phyloP scores from a whole-genome alignment of 2,888 invertebrate genomes.

The Neria commutata region DNA sequence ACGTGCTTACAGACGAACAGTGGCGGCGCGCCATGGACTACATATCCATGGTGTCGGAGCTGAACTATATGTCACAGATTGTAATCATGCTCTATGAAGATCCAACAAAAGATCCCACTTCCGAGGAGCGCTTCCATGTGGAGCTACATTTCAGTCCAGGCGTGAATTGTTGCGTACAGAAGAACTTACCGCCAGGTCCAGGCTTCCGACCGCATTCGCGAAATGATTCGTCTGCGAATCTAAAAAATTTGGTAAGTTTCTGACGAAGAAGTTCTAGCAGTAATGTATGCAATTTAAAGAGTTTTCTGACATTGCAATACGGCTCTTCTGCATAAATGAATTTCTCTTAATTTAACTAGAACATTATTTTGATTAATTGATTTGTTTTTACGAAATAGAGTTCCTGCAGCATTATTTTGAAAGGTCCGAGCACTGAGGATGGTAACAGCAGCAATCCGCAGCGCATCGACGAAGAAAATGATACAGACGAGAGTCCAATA shows the following conservation, averaged over 20 bases:
- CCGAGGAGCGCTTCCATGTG: conserved; percentile 95
- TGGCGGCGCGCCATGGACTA: conserved; percentile 99
- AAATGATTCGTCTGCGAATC: conserved; percentile 77
- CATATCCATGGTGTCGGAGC: conserved; percentile 94
- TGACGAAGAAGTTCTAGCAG: not conserved
- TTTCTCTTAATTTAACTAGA: not conserved
- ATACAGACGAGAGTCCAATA: conserved; percentile 57
- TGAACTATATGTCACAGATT: conserved; percentile 99
- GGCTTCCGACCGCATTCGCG: conserved; percentile 91
- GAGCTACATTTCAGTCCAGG: conserved; percentile 99
- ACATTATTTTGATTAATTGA: not conserved
- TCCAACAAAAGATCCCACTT: conserved; percentile 90
- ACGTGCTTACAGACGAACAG: conserved; percentile 91
- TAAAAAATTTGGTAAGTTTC: conserved; percentile 66
- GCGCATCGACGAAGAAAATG: conserved; percentile 78
- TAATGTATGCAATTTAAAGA: not conserved
- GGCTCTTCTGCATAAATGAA: not conserved
- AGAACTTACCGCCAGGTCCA: conserved; percentile 90
- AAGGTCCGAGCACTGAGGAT: conserved; percentile 69
- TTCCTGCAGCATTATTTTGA: conserved; percentile 30
- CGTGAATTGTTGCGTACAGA: conserved; percentile 94
- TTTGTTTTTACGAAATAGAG: conserved; percentile 27
- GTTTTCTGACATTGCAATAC: not conserved
- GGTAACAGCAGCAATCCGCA: conserved; percentile 64
- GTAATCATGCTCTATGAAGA: conserved; percentile 99